Evolutionary conservation across 2,797 vertebrate genomes (phyloP), one percentile per base, ranked within the genome.

Genomic region (Etheostoma perlongum): DNA sequence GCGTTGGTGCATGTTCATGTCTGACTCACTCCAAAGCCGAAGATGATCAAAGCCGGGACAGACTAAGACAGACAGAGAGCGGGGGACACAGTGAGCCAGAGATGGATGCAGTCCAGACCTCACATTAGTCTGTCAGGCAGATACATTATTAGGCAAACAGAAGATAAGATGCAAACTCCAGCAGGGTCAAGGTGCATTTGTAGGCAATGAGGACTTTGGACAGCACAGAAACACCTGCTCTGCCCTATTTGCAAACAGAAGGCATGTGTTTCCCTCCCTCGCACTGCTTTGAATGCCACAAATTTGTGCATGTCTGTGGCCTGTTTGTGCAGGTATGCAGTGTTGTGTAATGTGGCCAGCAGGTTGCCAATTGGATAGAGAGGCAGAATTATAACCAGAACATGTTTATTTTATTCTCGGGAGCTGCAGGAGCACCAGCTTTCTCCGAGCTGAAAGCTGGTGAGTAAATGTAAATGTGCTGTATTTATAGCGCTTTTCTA

Each of bases 41-140:
- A 78, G 51, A 65, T 90, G 90, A 93, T 92, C 88, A 93, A 93
- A 92, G 90, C 72, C 16, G 54, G 68, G 70, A 66, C 77, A 52
- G 68, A 90, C 23, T 19, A 74, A 85, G 84, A 84, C 52, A 62
- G 87, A 89, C 81, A 88, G 83, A 82, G 80, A 68, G 85, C 36
- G 15, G 83, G 74, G 83, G 83, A 81, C 75, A 61, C 84, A 60
- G 67, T 36, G 72, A 88, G 79, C 27, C 69, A n/a, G 72, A 57
- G 82, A 81, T 87, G 87, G 87, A 87, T 59, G 71, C 30, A 7
- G 78, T 83, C 85, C 88, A 84, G 86, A 67, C 78, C 78, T 79
- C 79, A 62, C 78, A 72, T 85, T 71, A 79, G 78, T 74, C 64
- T 70, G 73, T 86, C 81, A 83, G 76, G 33, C 23, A 33, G 58